Conservation (phyloP, 2,113 vertebrate genomes). For the Anarrhichthys ocellatus region DNA sequence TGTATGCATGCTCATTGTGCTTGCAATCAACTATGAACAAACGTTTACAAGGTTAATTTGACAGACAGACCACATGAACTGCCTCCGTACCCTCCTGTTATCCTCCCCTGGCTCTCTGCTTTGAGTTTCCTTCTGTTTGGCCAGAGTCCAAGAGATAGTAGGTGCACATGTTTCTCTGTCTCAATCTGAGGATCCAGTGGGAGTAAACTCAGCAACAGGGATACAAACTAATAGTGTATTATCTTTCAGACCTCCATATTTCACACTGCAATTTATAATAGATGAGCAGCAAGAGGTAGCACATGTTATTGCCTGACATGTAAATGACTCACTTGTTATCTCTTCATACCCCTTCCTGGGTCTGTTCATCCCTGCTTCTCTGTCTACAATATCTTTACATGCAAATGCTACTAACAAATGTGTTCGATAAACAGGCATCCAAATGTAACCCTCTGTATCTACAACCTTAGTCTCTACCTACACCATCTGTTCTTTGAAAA, state of each 20-base stretch:
- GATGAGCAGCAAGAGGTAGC: conserved; percentile 44
- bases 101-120: conserved; percentile 7
- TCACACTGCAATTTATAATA: conserved; percentile 49
- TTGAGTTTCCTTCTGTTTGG: conserved; percentile 28
- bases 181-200: conserved; percentile 32
- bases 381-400: neutral
- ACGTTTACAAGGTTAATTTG: conserved; percentile 18
- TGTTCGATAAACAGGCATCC: neutral
- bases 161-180: conserved; percentile 34
- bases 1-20: neutral
- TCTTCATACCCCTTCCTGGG: neutral
- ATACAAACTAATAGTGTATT: conserved; percentile 20
- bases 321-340: conserved; percentile 2
- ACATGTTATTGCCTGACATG: conserved; percentile 24
- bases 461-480: neutral
- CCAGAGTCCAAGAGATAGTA: conserved; percentile 33
- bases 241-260: conserved; percentile 38
- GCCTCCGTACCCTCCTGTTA: neutral
- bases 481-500: neutral
- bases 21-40: neutral
- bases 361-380: conserved; percentile 8
- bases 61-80: conserved; percentile 30
- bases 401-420: neutral
- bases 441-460: neutral
- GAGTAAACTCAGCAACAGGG: conserved; percentile 17